Base-by-base conservation (phyloP, 2,797 vertebrate species). In the Lithobates pipiens region DNA sequence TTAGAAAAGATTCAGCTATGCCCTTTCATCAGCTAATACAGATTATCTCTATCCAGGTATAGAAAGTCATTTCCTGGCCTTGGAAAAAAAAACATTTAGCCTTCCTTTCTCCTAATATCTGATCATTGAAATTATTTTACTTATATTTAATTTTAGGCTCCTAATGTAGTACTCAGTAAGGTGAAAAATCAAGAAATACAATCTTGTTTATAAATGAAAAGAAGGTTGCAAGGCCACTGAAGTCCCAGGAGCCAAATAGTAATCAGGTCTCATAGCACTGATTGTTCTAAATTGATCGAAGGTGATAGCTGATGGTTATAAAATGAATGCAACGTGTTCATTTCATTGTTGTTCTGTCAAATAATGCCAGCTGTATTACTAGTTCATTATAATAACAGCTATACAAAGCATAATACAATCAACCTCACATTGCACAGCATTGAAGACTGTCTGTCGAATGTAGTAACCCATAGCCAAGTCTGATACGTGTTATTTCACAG, bases 21-120 rank as follows among this genome's bases (percentile, higher is more conserved):
- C 70, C 80, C 80, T 86, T 83, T 80, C 76, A 83, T 87, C 76
- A 70, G 71, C 80, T 87, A 83, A 87, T 87, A 87, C 80, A 87
- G 85, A 87, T 87, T 83, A 87, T 87, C 85, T 83, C 80, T 80
- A 87, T 79, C 80, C 85, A 87, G 85, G 81, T 83, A 83, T 87
- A 87, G 68, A 86, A 83, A 87, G 85, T 83, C 70, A 87, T 87
- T 87, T 87, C 85, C 81, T 76, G 76, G 76, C 70, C 74, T 70
- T 87, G 29, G 70, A 61, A 9, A 74, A 9, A 74, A 32, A 69
- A 23, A 82, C 15, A 77, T 29, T 42, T 74, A 8, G 57, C 34
- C 34, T 67, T 44, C 71, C 39, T 29, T 74, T 65, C 50, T 65
- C 9, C 69, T 27, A 71, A 27, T 42, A 39, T 15, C 23, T 10